Evolutionary conservation across 2,888 invertebrate genomes (phyloP), one percentile per base, ranked within the genome.

Genomic region (Hypsopygia costalis): DNA sequence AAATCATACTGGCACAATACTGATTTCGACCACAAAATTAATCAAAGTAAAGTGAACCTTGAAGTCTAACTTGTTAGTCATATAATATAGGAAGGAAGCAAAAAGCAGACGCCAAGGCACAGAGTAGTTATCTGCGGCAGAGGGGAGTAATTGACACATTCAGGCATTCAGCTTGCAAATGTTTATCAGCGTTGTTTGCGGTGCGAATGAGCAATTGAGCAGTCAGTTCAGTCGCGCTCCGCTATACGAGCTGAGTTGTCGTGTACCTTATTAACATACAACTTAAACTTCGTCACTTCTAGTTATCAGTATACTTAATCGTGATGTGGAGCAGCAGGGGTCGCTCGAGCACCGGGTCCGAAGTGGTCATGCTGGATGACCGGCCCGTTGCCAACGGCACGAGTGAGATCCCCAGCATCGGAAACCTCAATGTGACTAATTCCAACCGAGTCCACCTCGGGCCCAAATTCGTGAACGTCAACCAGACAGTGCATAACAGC

Each of bases 381-480:
- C 46, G 48, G 8, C 36, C 48, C 1, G 22, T 63, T 22, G 58
- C 4, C 4, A 16, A 2, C 16, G 16, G 16, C 16, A 2, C 16
- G 4, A 16, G 16, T 3, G 60, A 62, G 1, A 46, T 56, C 9
- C 74, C 80, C 1, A 50, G 57, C 27, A 63, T 76, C 9, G 61
- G 66, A 9, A 77, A 67, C 39, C 53, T 85, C 27, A 79, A 74
- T 47, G 75, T 85, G 7, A 71, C 66, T 36, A 76, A 75, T 38
- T 81, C 81, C 3, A 62, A 72, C 1, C 62, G 67, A 9, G 70
- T 83, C 29, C 85, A 85, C 57, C 66, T 86, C 41, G 86, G 87
- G 3, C 75, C 81, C 9, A 81, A 79, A 54, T 74, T 85, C 47
- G 71, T 80, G 11, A 70, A 74, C 7, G 75, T 85, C 36, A 83